Evolutionary conservation across 2,797 vertebrate genomes (phyloP), one percentile per base, ranked within the genome.

Genomic region (Catostomus latipinnis): DNA sequence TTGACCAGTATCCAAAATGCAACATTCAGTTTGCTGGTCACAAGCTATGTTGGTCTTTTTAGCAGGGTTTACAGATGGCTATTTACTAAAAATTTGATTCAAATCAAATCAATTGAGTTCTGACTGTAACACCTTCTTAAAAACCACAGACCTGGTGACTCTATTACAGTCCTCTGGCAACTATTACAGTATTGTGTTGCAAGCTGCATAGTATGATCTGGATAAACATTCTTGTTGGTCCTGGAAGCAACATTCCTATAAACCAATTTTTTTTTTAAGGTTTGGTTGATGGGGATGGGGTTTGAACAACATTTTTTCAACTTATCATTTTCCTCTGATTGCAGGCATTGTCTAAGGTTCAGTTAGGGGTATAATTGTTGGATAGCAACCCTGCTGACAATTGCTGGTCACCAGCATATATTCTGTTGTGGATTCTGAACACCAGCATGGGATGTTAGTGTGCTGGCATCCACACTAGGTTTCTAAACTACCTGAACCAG

Each of bases 71-170:
- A 10, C 12, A 62, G 12, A 74, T 0, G 1, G 9, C 12, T 5
- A 6, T 14, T 73, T 61, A 6, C 46, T 48, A 16, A 73, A 73
- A 76, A 56, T 75, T n/a, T 18, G 61, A 34, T 56, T 66, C 11
- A 75, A 75, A 60, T 11, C 6, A 34, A 34, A 34, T 34, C 34
- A 34, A 34, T 34, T 34, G 34, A 34, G 2, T 34, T 34, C 4
- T 34, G 34, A 34, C 34, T 34, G 34, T 11, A 54, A 54, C 13
- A 54, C 12, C 13, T 54, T 34, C 34, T 34, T 34, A 34, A 13
- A 13, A 54, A 54, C 13, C 52, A 54, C 13, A 54, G 11, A 54
- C 13, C 11, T 12, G 1, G 5, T 54, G 11, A 11, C 52, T 2
- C 7, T 12, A 13, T 5, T 54, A 54, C 11, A 12, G 52, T 54